phyloP scores from a whole-genome alignment of 2,797 vertebrate genomes.

The Phalanger gymnotis region DNA sequence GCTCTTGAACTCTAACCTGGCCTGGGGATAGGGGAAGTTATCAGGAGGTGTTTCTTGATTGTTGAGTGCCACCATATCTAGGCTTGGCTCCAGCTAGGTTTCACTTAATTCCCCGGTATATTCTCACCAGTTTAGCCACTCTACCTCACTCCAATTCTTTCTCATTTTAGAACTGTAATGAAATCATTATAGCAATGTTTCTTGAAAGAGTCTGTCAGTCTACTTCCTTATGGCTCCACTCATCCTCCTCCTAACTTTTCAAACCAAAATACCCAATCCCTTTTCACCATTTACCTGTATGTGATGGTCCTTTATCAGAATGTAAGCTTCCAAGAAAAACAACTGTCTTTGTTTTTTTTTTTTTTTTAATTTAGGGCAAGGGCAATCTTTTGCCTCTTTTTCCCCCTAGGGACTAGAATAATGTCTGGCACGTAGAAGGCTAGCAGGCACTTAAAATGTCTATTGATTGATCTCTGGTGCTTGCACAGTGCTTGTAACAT shows the following conservation, averaged over 20 bases:
- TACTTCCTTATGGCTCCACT: not conserved
- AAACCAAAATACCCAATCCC: not conserved
- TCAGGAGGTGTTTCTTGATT: not conserved
- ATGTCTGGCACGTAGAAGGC: not conserved
- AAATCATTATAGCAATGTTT: not conserved
- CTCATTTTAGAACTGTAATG: not conserved
- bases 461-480: not conserved
- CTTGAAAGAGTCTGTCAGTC: not conserved
- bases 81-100: not conserved
- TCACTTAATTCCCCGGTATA: not conserved
- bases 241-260: not conserved
- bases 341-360: not conserved
- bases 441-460: not conserved
- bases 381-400: not conserved
- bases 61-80: not conserved
- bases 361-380: not conserved
- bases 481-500: not conserved
- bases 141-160: not conserved
- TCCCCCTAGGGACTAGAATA: not conserved
- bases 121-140: not conserved
- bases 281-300: not conserved
- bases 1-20: not conserved
- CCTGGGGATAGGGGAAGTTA: rapidly evolving
- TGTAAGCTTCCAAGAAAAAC: not conserved
- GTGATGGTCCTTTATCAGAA: not conserved